Evolutionary conservation across 2,797 vertebrate species (phyloP).

Genomic region (Falco berigora): DNA sequence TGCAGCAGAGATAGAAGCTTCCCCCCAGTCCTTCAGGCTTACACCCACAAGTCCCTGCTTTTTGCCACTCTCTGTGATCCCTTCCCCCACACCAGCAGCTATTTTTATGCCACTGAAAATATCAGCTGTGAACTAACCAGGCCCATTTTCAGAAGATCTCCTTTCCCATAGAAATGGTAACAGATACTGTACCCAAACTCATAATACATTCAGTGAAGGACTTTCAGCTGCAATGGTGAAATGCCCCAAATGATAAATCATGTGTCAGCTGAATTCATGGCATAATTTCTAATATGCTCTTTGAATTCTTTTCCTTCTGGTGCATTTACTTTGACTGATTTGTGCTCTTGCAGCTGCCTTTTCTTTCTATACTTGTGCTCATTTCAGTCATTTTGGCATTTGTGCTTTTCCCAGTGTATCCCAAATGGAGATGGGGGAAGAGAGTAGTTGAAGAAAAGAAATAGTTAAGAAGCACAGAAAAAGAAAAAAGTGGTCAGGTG

Average conservation of each 20-base stretch:
- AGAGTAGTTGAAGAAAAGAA: neutral
- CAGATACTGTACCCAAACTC: conserved; percentile 2
- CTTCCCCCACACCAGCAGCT: neutral
- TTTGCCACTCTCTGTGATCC: neutral
- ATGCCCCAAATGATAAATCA: neutral
- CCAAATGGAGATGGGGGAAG: neutral
- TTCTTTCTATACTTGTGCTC: neutral
- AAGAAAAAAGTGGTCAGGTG: neutral
- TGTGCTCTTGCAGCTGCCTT: conserved; percentile 19
- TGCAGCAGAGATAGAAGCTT: conserved; percentile 28
- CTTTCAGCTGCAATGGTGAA: conserved; percentile 26
- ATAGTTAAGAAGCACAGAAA: neutral
- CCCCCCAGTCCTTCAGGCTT: neutral
- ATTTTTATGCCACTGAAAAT: conserved; percentile 37
- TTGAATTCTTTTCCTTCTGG: neutral
- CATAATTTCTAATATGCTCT: neutral
- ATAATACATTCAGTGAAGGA: neutral
- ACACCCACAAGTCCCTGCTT: conserved; percentile 1
- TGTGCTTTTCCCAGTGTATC: neutral
- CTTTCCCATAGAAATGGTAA: neutral
- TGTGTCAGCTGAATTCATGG: neutral
- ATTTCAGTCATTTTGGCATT: neutral
- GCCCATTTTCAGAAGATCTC: conserved; percentile 1
- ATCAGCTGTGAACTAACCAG: conserved; percentile 16
- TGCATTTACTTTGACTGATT: neutral